Base-by-base conservation (phyloP, 2,113 vertebrate species). In the Misgurnus mizolepis region DNA sequence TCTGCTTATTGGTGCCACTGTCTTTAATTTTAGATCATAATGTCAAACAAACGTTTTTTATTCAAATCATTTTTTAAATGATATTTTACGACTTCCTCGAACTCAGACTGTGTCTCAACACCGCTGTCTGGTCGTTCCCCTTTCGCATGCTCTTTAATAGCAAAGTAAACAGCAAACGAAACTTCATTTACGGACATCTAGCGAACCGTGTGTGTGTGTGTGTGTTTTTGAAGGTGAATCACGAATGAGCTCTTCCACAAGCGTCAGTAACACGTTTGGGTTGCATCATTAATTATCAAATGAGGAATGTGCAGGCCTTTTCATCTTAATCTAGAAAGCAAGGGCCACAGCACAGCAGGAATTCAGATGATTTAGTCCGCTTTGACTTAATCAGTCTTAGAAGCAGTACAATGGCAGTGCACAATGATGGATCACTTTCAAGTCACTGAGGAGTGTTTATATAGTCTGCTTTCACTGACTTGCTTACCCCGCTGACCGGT, bases 221-320 rank as follows among this genome's bases (percentile, higher is more conserved):
- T 50, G 65, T 75, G 18, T 49, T 74, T 40, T 81, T 49, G 17
- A 39, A 58, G 78, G 55, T 65, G 50, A 78, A 56, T 78, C 55
- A 53, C 55, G 58, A 62, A 71, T 76, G 56, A 79, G 74, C 50
- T 39, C 43, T 76, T 64, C 50, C 55, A 78, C 66, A 83, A 86
- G 27, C 53, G 66, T 85, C 84, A 71, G 73, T 55, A 55, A 55
- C 9, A 15, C 47, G 62, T 85, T 80, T 67, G 61, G 53, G 90
- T 90, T 90, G 90, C 86, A 55, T 86, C 89, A 90, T 93, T 91
- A 90, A 89, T 93, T 92, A 92, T 92, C 90, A 91, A 89, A 87
- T 83, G 74, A 88, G 91, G 92, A 94, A 93, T 94, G 91, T 85
- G 89, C 85, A 82, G 83, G 88, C 88, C 87, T 81, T 90, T 92